phyloP scores from a whole-genome alignment of 2,113 vertebrate genomes.

The Psittacus erithacus region DNA sequence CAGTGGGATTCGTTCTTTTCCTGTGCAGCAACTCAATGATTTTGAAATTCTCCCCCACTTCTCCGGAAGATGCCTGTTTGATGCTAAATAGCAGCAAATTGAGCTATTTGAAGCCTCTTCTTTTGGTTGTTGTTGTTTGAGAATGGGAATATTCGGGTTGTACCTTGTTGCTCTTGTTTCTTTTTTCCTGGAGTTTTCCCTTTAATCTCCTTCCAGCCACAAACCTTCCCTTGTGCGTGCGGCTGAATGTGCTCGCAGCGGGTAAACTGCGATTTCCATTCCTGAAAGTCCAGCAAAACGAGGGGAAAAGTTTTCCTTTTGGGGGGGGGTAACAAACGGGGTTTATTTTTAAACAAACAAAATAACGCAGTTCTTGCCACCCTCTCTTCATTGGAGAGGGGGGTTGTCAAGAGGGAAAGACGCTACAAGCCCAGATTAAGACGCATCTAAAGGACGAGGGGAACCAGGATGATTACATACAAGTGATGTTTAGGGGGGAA shows the following conservation, averaged over 20 bases:
- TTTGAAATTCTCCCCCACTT: neutral
- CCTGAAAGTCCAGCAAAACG: conserved; percentile 30
- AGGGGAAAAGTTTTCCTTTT: neutral
- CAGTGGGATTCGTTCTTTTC: neutral
- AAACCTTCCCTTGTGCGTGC: neutral
- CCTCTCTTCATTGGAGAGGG: neutral
- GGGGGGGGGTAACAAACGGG: neutral
- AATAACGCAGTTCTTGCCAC: neutral
- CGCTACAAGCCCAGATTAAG: neutral
- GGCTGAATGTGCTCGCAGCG: conserved; percentile 35
- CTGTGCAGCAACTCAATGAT: neutral
- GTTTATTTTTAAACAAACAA: neutral
- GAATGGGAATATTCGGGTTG: neutral
- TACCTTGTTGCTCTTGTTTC: conserved; percentile 8
- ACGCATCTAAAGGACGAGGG: neutral
- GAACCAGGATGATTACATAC: neutral
- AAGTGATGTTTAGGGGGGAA: neutral
- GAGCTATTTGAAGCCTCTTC: neutral
- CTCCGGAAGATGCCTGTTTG: neutral
- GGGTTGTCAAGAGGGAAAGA: neutral
- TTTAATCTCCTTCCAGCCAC: conserved; percentile 59
- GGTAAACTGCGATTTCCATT: conserved; percentile 37
- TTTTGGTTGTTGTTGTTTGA: neutral
- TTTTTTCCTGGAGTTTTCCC: conserved; percentile 5
- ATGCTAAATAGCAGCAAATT: conserved; percentile 40